These are phyloP conservation scores for Koerneria pararmatus DNA, from an alignment of 2,888 invertebrate genomes.

Conservation along the genomic window DNA sequence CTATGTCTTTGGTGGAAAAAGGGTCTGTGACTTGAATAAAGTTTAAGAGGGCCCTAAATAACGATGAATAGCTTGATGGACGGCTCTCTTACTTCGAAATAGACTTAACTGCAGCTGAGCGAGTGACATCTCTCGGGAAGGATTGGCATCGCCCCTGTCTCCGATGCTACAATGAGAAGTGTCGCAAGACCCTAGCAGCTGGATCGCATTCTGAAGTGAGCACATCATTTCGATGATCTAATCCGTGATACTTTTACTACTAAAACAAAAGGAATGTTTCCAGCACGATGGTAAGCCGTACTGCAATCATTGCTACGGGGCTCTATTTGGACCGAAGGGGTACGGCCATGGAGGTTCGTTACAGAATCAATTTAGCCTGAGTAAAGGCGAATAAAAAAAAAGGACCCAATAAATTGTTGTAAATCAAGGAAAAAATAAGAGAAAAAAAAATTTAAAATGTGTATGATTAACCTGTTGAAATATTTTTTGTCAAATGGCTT, in stretches of 20 bases:
- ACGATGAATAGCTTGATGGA: too few species aligned
- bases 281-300: constrained; percentile 71
- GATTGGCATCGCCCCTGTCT: constrained; percentile 71
- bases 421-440: too few species aligned
- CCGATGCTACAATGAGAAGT: constrained; percentile 68
- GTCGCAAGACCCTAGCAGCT: constrained; percentile 70
- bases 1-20: neutral
- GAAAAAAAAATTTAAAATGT: too few species aligned
- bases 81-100: too few species aligned
- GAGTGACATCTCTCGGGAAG: constrained; percentile 70
- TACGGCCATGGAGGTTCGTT: constrained; percentile 26
- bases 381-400: too few species aligned
- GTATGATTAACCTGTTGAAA: too few species aligned
- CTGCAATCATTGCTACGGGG: constrained; percentile 70
- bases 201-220: constrained; percentile 67
- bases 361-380: too few species aligned
- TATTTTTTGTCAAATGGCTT: too few species aligned
- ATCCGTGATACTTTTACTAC: neutral
- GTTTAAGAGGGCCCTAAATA: too few species aligned
- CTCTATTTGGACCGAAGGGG: constrained; percentile 69
- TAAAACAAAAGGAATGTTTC: constrained; percentile 3
- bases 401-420: too few species aligned
- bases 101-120: constrained; percentile 66
- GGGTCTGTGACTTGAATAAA: too few species aligned
- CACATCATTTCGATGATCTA: neutral